These are phyloP conservation scores for Scyliorhinus canicula DNA, from an alignment of 2,797 vertebrate species.

Conservation along the genomic window DNA sequence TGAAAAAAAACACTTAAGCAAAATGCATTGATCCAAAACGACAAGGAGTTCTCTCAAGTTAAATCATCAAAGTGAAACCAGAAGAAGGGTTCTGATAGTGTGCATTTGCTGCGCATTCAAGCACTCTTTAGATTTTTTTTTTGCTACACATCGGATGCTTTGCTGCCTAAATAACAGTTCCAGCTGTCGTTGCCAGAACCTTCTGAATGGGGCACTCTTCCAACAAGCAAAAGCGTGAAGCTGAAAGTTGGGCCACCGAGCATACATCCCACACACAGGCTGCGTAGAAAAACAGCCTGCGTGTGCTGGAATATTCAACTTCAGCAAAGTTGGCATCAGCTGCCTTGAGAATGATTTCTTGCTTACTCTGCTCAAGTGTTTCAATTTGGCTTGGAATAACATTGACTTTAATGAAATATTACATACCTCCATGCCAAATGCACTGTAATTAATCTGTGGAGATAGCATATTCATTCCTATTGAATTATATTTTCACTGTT, in stretches of 20 bases:
- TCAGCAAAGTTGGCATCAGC: neutral
- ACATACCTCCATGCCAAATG: neutral
- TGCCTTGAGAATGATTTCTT: constrained; percentile 19
- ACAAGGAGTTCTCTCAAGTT: neutral
- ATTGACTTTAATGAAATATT: constrained; percentile 11
- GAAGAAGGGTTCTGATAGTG: constrained; percentile 29
- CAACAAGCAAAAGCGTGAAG: constrained; percentile 6
- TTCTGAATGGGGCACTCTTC: constrained; percentile 3
- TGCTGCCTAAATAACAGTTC: constrained; percentile 4
- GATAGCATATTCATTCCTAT: neutral
- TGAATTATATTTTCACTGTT: neutral
- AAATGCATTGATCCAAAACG: neutral
- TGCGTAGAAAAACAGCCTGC: neutral
- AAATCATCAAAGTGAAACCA: constrained; percentile 31
- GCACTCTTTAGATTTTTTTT: neutral
- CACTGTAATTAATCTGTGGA: neutral
- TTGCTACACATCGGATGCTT: no score
- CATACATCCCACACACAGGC: constrained; percentile 30
- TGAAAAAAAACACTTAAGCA: neutral
- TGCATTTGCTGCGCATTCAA: neutral
- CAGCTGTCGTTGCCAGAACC: neutral
- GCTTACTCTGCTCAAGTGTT: neutral
- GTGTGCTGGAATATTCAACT: neutral
- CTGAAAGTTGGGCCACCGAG: constrained; percentile 17
- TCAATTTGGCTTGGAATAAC: neutral